Evolutionary conservation across 2,888 invertebrate species (phyloP), one percentile per base, ranked within the genome.

Genomic region (Fragum whitleyi): DNA sequence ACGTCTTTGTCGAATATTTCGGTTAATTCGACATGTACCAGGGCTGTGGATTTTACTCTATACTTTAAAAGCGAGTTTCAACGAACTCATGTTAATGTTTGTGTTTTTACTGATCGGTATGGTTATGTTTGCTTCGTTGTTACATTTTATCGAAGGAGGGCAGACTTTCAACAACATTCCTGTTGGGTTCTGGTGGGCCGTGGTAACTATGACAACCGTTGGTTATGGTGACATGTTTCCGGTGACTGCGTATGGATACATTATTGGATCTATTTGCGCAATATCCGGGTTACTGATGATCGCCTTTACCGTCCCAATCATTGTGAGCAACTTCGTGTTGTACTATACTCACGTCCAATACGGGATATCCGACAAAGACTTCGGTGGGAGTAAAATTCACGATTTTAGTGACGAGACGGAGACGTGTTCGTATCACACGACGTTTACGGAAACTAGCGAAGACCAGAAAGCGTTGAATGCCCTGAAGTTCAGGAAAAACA

Each of bases 161-260:
- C 85, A 89, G 71, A 88, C 86, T 26, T 93, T 92, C 75, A 90
- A 86, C 74, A 92, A 92, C 89, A 93, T 93, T 87, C 93, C 93
- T 53, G 90, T 92, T 5, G 91, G 92, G 5, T 92, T 93, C 83
- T 93, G 93, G 93, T 93, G 92, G 92, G 90, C 91, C 57, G 90
- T 93, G 23, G 91, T 93, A 32, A 93, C 93, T 70, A 92, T 93
- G 92, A 93, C 93, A 55, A 92, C 93, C 1, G 93, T 93, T 1
- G 93, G 93, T 6, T 93, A 93, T 81, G 93, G 93, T 19, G 93
- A 92, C 80, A 92, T 92, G 89, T 83, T 87, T 59, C 93, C 93
- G 5, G 86, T 86, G 57, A 90, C 90, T 1, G 90, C 87, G 3
- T 87, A 86, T 19, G 92, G 93, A 23, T 92, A 92, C 75, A 78